These are phyloP conservation scores for Oegoconia quadripuncta DNA, from an alignment of 2,888 invertebrate species.

Conservation along the genomic window DNA sequence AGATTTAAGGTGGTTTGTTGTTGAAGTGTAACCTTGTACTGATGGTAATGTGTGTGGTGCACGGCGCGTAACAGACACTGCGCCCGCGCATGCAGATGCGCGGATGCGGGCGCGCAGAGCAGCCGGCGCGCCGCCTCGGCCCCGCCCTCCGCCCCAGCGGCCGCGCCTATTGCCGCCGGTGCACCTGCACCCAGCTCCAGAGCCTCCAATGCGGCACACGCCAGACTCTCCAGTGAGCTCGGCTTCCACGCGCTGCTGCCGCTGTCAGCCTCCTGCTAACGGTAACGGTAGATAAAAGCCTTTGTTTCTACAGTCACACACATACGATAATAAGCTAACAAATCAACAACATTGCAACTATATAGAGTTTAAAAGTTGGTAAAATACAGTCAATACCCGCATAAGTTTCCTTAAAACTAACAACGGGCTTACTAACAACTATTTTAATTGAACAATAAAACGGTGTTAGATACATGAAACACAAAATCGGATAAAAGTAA, in stretches of 20 bases:
- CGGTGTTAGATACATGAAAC: no score
- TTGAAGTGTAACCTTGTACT: slow-evolving; percentile 93
- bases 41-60: slow-evolving; percentile 87
- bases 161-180: slow-evolving; percentile 31
- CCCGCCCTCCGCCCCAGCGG: slow-evolving; percentile 48
- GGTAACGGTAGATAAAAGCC: neutral
- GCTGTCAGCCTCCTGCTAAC: slow-evolving; percentile 50
- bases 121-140: slow-evolving; percentile 55
- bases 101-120: slow-evolving; percentile 66
- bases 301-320: no score
- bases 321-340: no score
- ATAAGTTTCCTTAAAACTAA: no score
- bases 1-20: no score
- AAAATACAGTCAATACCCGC: no score
- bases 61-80: slow-evolving; percentile 91
- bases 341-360: no score
- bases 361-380: no score
- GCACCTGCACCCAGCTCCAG: slow-evolving; percentile 61
- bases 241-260: slow-evolving; percentile 55
- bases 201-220: slow-evolving; percentile 67
- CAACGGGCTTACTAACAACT: no score
- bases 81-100: slow-evolving; percentile 75
- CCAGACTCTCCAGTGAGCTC: slow-evolving; percentile 63
- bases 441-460: no score
- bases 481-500: no score